A percentile compares a stretch with the other conserved stretches of the same genome.
Conservation (phyloP, 2,113 vertebrate species). For the Hippocampus mohnikei region DNA sequence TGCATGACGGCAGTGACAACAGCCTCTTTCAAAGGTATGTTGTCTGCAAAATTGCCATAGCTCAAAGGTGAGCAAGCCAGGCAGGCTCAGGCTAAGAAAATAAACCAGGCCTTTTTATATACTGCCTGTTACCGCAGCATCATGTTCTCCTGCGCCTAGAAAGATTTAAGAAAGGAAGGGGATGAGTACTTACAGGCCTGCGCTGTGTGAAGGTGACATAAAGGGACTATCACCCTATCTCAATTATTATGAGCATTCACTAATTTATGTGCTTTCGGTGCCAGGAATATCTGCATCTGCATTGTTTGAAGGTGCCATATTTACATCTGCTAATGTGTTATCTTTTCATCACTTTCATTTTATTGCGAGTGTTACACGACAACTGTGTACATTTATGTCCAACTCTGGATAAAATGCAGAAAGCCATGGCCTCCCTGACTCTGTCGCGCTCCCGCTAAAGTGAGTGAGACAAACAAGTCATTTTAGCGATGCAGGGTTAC, state of each 20-base stretch:
- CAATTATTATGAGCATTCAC: background rate
- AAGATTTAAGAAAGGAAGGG: background rate
- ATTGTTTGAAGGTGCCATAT: background rate
- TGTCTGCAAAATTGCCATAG: slow-evolving; percentile 46
- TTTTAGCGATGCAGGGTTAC: slow-evolving; percentile 16
- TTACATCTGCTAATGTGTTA: background rate
- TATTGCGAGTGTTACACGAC: background rate
- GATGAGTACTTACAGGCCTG: background rate
- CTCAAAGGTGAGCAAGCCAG: slow-evolving; percentile 50
- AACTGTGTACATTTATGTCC: background rate
- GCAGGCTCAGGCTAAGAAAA: slow-evolving; percentile 31
- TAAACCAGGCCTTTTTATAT: slow-evolving; percentile 60
- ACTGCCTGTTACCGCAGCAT: slow-evolving; percentile 49
- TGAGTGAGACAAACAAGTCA: slow-evolving; percentile 9
- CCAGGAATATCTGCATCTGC: background rate
- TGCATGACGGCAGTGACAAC: slow-evolving; percentile 33
- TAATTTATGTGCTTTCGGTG: background rate
- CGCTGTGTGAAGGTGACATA: background rate
- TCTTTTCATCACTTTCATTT: background rate
- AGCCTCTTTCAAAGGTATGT: slow-evolving; percentile 37
- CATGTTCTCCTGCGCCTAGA: slow-evolving; percentile 40
- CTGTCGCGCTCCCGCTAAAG: slow-evolving; percentile 1
- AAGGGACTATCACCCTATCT: background rate
- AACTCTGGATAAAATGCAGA: background rate
- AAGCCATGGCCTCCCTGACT: slow-evolving; percentile 26